phyloP scores from a whole-genome alignment of 1,140 invertebrate species.

The Calliopsis andreniformis region DNA sequence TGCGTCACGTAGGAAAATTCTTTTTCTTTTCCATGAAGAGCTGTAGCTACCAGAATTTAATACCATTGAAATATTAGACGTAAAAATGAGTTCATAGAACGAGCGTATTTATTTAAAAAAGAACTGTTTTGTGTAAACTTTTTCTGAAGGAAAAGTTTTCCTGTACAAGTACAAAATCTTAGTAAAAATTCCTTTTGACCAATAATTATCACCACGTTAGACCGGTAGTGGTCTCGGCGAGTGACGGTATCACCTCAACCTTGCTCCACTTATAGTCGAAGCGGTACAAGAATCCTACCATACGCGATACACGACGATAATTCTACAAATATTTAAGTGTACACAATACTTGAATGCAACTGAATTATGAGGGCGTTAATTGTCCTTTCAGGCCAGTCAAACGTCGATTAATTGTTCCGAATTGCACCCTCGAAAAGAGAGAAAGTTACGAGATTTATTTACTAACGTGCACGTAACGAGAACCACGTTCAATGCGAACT shows the following conservation, averaged over 20 bases:
- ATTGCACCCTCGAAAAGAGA: too few relatives aligned
- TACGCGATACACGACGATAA: background rate
- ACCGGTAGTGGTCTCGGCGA: conserved; percentile 31
- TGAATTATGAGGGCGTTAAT: background rate
- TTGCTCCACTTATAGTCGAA: conserved; percentile 55
- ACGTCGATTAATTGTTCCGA: background rate
- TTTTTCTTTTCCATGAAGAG: background rate
- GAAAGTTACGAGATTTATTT: background rate
- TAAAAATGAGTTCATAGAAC: too few relatives aligned
- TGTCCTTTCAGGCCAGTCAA: too few relatives aligned
- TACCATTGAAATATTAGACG: background rate
- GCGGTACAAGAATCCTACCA: conserved; percentile 29
- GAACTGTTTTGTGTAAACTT: too few relatives aligned
- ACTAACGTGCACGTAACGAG: too few relatives aligned
- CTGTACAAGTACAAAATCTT: conserved; percentile 7
- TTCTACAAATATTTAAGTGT: conserved; percentile 29
- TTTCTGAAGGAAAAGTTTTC: conserved; percentile 11
- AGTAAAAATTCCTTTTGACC: conserved; percentile 37
- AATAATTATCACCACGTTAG: conserved; percentile 18
- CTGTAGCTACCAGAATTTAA: background rate
- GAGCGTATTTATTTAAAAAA: too few relatives aligned
- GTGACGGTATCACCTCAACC: conserved; percentile 61
- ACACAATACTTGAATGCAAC: background rate
- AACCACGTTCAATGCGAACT: background rate
- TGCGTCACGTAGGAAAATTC: background rate